Evolutionary conservation across 2,888 invertebrate genomes (phyloP).

Genomic region (Creontiades dilutus): DNA sequence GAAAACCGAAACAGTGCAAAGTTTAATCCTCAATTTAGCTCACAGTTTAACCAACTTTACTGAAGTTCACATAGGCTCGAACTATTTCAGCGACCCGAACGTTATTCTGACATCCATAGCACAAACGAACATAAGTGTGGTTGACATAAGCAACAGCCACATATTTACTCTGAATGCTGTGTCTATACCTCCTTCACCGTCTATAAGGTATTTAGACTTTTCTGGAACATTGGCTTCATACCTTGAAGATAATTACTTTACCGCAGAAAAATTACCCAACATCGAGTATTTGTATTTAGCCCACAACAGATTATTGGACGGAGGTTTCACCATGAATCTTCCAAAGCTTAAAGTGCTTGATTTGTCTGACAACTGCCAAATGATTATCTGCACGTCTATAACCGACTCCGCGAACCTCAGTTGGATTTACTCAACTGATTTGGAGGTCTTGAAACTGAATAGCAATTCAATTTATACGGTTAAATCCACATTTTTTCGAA

Average conservation of each 20-base stretch:
- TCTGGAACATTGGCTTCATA: slow-evolving; percentile 80
- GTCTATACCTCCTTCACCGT: slow-evolving; percentile 81
- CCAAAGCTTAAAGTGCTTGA: slow-evolving; percentile 67
- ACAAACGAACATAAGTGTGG: slow-evolving; percentile 79
- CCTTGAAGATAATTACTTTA: slow-evolving; percentile 80
- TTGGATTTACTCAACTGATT: slow-evolving; percentile 21
- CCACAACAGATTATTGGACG: slow-evolving; percentile 80
- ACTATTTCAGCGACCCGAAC: slow-evolving; percentile 79
- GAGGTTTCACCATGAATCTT: slow-evolving; percentile 44
- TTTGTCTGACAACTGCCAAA: slow-evolving; percentile 66
- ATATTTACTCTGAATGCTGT: slow-evolving; percentile 81
- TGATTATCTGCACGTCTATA: neutral
- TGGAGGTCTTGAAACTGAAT: slow-evolving; percentile 61
- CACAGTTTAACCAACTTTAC: slow-evolving; percentile 79
- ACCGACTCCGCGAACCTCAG: neutral
- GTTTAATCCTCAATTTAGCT: slow-evolving; percentile 79
- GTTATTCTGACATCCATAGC: slow-evolving; percentile 80
- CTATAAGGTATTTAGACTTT: slow-evolving; percentile 81
- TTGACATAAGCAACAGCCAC: slow-evolving; percentile 81
- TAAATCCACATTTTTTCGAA: slow-evolving; percentile 9
- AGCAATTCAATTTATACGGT: slow-evolving; percentile 63
- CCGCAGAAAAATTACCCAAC: slow-evolving; percentile 80
- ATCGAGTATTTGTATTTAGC: slow-evolving; percentile 80
- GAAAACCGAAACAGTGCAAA: slow-evolving; percentile 79
- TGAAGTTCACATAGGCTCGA: slow-evolving; percentile 81